Percentiles rank a stretch among this genome's conserved stretches.
Conservation (phyloP, 53 echinoderm and acorn worm species). For the Arbacia lixula region DNA sequence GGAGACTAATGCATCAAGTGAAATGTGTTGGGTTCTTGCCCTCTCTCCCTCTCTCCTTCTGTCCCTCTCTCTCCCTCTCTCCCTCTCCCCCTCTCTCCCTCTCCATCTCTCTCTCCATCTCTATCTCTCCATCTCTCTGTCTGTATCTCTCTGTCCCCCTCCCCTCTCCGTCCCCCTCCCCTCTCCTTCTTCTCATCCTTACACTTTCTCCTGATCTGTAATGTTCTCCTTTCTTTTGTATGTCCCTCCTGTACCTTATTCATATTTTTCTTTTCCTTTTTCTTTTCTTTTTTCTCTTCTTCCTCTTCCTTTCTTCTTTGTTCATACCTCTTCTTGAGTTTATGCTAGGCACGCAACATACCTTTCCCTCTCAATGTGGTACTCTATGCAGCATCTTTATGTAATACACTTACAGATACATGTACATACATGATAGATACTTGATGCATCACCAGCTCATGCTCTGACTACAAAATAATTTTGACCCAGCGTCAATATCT, state of each 20-base stretch:
- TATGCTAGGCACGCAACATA: no score
- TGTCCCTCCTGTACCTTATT: background rate
- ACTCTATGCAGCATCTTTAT: no score
- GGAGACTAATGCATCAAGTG: no score
- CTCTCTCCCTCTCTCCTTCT: background rate
- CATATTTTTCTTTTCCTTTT: no score
- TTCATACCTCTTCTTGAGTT: background rate
- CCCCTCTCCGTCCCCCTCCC: background rate
- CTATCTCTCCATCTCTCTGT: slow-evolving; percentile 6
- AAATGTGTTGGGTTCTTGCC: background rate
- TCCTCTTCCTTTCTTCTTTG: background rate
- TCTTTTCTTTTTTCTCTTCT: background rate
- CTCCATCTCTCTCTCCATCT: background rate
- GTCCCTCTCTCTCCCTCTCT: background rate
- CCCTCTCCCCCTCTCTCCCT: background rate
- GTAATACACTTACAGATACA: no score
- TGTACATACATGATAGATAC: no score
- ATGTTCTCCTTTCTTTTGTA: background rate
- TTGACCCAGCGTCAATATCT: no score
- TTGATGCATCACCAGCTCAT: no score
- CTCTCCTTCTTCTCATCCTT: background rate
- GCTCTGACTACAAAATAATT: no score
- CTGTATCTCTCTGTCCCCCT: background rate
- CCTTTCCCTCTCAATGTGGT: no score
- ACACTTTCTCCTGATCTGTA: background rate